A percentile compares a stretch with the other conserved stretches of the same genome.
phyloP scores from a whole-genome alignment of 2,888 invertebrate genomes.

The Adela reaumurella region DNA sequence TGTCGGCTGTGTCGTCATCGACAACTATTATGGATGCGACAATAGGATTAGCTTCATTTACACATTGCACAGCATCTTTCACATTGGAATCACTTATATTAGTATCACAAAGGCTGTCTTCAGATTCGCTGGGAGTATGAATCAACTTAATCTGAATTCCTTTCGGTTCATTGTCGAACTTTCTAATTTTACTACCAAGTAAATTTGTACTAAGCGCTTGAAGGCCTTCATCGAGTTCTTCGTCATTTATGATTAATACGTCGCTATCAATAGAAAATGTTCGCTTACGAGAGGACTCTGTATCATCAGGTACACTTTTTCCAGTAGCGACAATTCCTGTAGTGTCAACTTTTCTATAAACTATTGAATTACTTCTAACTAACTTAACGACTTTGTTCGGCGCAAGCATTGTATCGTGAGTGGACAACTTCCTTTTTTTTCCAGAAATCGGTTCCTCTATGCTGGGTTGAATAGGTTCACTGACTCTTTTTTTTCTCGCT shows the following conservation, averaged over 20 bases:
- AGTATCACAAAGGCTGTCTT: not conserved
- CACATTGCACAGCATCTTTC: no score
- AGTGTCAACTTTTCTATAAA: no score
- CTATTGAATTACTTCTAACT: conserved; percentile 42
- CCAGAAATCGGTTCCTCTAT: conserved; percentile 24
- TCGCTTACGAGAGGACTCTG: conserved; percentile 25
- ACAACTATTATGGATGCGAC: no score
- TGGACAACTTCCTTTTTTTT: conserved; percentile 38
- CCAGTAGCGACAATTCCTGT: conserved; percentile 22
- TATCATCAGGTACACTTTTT: conserved; percentile 21
- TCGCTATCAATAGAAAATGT: conserved; percentile 39
- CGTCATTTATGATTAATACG: conserved; percentile 29
- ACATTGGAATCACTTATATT: not conserved
- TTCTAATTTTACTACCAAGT: not conserved
- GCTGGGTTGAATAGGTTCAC: conserved; percentile 18
- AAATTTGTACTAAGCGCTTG: conserved; percentile 17
- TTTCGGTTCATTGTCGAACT: not conserved
- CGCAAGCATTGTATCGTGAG: conserved; percentile 38
- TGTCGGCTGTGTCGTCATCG: no score
- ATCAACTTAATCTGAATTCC: not conserved
- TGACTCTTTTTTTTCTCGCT: conserved; percentile 29
- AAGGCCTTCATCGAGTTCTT: conserved; percentile 38
- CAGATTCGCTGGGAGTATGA: not conserved
- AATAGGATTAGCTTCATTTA: no score
- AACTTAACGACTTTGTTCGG: conserved; percentile 45